Conservation (phyloP, 2,888 invertebrate species). For the Asteroscopus sphinx region DNA sequence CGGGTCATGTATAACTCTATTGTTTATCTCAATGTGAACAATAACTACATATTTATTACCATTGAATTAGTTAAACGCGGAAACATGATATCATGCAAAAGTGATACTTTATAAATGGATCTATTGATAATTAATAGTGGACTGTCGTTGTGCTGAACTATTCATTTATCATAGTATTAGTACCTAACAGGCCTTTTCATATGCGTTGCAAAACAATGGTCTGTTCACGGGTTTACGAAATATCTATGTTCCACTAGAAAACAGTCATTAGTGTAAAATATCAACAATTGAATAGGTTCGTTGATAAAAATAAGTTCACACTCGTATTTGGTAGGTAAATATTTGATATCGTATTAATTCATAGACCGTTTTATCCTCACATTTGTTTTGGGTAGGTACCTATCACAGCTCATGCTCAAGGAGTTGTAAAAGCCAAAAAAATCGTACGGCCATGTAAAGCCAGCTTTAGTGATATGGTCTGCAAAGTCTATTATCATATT, state of each 20-base stretch:
- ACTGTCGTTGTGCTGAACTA: constrained; percentile 74
- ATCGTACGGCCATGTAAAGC: constrained; percentile 31
- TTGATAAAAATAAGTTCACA: constrained; percentile 51
- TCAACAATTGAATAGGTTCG: constrained; percentile 67
- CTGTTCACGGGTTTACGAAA: constrained; percentile 82
- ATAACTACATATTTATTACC: constrained; percentile 55
- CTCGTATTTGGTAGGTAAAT: constrained; percentile 35
- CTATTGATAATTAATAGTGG: constrained; percentile 74
- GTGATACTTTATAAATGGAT: constrained; percentile 65
- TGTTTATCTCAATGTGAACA: constrained; percentile 60
- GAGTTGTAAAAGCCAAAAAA: constrained; percentile 30
- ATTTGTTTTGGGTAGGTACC: background rate
- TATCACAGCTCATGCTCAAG: constrained; percentile 10
- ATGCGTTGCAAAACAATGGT: constrained; percentile 81
- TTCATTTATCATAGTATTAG: constrained; percentile 78
- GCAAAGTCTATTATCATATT: constrained; percentile 46
- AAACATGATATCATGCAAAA: constrained; percentile 65
- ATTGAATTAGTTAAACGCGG: constrained; percentile 65
- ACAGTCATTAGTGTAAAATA: constrained; percentile 66
- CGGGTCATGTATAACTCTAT: constrained; percentile 55
- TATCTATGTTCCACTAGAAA: constrained; percentile 73
- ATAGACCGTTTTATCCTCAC: constrained; percentile 10
- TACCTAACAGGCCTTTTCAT: constrained; percentile 79
- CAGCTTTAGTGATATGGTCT: constrained; percentile 30
- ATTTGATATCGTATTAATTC: constrained; percentile 29